Percentiles rank a stretch among this genome's conserved stretches.
Conservation (phyloP, 1,140 invertebrate species). For the Drosophila bocqueti region DNA sequence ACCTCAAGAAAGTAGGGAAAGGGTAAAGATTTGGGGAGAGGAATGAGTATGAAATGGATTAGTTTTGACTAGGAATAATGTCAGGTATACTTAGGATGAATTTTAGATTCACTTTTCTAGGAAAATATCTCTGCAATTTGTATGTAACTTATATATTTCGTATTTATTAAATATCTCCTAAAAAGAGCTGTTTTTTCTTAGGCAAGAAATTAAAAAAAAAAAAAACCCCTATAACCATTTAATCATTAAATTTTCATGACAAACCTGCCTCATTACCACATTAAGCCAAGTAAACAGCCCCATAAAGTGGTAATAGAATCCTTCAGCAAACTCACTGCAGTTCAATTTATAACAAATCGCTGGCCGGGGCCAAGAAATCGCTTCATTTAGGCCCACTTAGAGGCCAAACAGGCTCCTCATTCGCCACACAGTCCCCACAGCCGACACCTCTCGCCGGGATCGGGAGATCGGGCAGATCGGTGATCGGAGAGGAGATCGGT, state of each 20-base stretch:
- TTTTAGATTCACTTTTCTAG: neutral
- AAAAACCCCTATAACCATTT: neutral
- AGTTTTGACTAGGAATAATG: neutral
- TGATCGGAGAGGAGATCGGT: neutral
- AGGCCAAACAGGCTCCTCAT: constrained; percentile 25
- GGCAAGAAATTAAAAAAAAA: neutral
- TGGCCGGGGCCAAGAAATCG: constrained; percentile 45
- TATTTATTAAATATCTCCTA: no score
- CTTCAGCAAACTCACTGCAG: constrained; percentile 18
- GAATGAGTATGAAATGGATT: neutral
- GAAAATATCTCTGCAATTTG: neutral
- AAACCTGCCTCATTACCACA: constrained; percentile 11
- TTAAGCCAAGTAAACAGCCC: constrained; percentile 15
- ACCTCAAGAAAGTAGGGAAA: neutral
- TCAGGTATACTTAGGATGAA: constrained; percentile 8
- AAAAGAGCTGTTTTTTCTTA: neutral
- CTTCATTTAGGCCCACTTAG: constrained; percentile 63
- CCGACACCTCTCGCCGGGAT: constrained; percentile 26
- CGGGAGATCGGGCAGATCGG: neutral
- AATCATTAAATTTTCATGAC: neutral
- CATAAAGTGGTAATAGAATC: constrained; percentile 31
- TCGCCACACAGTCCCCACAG: constrained; percentile 44
- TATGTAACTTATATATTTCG: neutral
- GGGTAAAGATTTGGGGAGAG: neutral
- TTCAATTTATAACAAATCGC: constrained; percentile 44